Percentiles rank a stretch among this genome's conserved stretches.
Conservation (phyloP, 2,113 vertebrate species). For the Neotragus pygmaeus region DNA sequence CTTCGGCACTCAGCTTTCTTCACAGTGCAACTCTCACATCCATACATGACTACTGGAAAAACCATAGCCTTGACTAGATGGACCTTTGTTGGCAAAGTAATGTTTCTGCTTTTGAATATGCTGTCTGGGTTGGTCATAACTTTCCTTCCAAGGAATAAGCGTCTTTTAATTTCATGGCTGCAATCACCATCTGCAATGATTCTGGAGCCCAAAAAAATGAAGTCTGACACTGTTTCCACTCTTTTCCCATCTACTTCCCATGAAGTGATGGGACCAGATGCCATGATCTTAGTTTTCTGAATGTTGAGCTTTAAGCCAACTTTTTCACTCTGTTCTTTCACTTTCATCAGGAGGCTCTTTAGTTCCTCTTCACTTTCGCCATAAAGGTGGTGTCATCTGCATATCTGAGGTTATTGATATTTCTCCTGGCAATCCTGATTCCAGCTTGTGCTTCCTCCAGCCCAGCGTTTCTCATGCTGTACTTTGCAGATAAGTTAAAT, state of each 20-base stretch:
- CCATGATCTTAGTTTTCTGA: neutral
- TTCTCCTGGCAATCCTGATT: neutral
- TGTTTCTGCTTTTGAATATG: neutral
- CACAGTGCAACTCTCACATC: neutral
- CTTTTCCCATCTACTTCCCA: neutral
- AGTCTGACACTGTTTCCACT: neutral
- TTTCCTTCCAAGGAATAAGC: neutral
- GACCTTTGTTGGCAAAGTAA: neutral
- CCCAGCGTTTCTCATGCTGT: neutral
- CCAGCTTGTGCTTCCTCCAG: neutral
- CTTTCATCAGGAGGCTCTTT: neutral
- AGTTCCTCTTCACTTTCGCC: neutral
- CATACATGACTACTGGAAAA: neutral
- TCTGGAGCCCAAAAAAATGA: neutral
- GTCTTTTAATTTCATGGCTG: neutral
- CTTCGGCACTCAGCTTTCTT: neutral
- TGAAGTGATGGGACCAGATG: neutral
- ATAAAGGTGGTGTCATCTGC: neutral
- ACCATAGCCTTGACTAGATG: neutral
- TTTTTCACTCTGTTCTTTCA: neutral
- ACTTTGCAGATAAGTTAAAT: neutral
- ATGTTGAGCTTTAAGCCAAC: neutral
- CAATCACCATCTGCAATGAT: neutral
- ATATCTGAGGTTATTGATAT: neutral
- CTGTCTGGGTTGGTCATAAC: neutral